Conservation (phyloP, 2,888 invertebrate genomes). For the Lasioglossum villosulum region DNA sequence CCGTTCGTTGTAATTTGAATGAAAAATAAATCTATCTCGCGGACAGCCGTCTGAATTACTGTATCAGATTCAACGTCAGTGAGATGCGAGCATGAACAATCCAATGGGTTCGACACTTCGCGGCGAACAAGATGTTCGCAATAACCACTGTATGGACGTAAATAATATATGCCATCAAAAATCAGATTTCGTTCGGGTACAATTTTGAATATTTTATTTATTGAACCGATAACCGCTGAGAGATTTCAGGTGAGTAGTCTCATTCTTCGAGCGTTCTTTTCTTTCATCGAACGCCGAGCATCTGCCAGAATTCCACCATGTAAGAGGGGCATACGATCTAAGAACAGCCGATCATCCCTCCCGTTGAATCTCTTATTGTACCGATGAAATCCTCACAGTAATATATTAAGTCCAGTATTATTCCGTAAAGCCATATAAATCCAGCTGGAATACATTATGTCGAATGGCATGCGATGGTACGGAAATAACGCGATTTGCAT, state of each 20-base stretch:
- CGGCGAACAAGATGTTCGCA: background rate
- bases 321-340: slow-evolving; percentile 26
- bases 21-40: slow-evolving; percentile 9
- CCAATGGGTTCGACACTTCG: background rate
- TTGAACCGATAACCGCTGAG: background rate
- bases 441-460: slow-evolving; percentile 60
- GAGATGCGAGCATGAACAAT: background rate
- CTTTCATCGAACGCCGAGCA: slow-evolving; percentile 13
- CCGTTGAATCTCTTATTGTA: slow-evolving; percentile 52
- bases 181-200: no score
- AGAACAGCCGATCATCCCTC: slow-evolving; percentile 52
- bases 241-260: background rate
- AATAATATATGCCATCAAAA: no score
- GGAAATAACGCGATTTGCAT: slow-evolving; percentile 65
- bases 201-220: background rate
- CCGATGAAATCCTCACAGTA: slow-evolving; percentile 45
- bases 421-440: slow-evolving; percentile 61
- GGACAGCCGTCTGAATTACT: background rate
- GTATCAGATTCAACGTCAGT: background rate
- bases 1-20: background rate
- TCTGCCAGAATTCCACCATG: slow-evolving; percentile 13
- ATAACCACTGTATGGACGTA: no score
- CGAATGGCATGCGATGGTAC: slow-evolving; percentile 54
- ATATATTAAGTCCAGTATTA: slow-evolving; percentile 65
- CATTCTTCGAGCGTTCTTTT: background rate